Percentiles rank a stretch among this genome's conserved stretches.
Evolutionary conservation across 2,888 invertebrate genomes (phyloP).

Genomic region (Glaucopsyche alexis): DNA sequence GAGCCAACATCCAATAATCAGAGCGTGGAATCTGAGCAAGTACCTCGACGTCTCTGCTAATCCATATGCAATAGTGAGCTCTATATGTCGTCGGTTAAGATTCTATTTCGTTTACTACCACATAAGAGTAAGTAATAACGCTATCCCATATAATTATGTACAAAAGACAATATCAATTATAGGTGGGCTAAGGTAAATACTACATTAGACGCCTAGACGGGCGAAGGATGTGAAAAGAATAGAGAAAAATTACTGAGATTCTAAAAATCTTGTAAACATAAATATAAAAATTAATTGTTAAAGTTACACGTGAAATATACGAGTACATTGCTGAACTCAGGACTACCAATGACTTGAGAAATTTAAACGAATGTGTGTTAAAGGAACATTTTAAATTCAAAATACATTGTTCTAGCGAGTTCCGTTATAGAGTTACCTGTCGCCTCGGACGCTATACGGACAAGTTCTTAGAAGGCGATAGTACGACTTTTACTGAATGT

Average conservation of each 20-base stretch:
- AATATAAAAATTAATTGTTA: not conserved
- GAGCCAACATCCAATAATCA: constrained; percentile 80
- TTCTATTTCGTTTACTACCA: constrained; percentile 29
- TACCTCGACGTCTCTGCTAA: constrained; percentile 60
- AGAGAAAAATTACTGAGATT: not conserved
- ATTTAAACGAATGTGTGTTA: constrained; percentile 52
- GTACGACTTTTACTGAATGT: constrained; percentile 72
- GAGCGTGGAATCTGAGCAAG: constrained; percentile 75
- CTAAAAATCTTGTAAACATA: not conserved
- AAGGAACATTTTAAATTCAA: constrained; percentile 29
- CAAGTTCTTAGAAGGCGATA: constrained; percentile 72
- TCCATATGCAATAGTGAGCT: constrained; percentile 48
- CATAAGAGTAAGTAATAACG: constrained; percentile 44
- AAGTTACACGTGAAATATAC: not conserved
- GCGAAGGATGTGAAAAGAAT: not conserved
- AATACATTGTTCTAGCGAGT: constrained; percentile 58
- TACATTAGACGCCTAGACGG: constrained; percentile 14
- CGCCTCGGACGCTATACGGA: constrained; percentile 52
- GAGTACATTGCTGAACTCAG: not conserved
- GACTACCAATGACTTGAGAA: not conserved
- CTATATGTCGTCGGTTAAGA: constrained; percentile 45
- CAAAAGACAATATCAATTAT: constrained; percentile 48
- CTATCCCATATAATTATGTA: constrained; percentile 43
- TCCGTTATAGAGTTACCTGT: constrained; percentile 76
- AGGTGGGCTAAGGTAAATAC: not conserved